A percentile compares a stretch with the other conserved stretches of the same genome.
These are phyloP conservation scores for Eilema caniola DNA, from an alignment of 2,888 invertebrate genomes.

Conservation along the genomic window DNA sequence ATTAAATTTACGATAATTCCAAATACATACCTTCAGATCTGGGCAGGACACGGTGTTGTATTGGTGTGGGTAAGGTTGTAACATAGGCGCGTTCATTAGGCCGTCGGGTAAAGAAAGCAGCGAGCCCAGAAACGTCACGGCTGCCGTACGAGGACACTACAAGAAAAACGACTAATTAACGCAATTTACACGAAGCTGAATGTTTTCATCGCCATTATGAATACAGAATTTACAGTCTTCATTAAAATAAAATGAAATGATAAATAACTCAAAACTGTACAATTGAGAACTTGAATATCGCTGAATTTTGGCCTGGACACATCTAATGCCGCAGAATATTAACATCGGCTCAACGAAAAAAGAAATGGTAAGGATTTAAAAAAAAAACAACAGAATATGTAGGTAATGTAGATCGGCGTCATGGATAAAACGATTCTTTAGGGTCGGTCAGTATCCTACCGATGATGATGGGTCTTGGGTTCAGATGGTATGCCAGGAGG, in stretches of 20 bases:
- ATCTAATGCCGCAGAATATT: no score
- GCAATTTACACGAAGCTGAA: not conserved
- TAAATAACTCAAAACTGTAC: no score
- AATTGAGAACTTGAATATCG: no score
- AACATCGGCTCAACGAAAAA: no score
- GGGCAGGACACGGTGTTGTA: constrained; percentile 89
- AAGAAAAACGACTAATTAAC: constrained; percentile 37
- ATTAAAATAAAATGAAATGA: not conserved
- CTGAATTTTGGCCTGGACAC: no score
- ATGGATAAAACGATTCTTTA: no score
- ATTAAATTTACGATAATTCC: not conserved
- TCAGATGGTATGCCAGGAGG: no score
- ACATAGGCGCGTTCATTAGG: constrained; percentile 89
- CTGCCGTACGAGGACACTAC: constrained; percentile 95
- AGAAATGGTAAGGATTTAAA: no score
- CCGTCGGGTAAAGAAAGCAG: constrained; percentile 93
- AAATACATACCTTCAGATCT: constrained; percentile 89
- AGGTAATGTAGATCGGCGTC: no score
- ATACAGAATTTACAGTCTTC: not conserved
- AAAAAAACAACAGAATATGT: no score
- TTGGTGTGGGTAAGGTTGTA: constrained; percentile 89
- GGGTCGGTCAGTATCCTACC: no score
- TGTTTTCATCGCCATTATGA: not conserved
- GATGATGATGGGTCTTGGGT: no score
- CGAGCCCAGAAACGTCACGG: constrained; percentile 95